Evolutionary conservation across 1,140 invertebrate genomes (phyloP), one percentile per base, ranked within the genome.

Genomic region (Zaprionus gabonicus): DNA sequence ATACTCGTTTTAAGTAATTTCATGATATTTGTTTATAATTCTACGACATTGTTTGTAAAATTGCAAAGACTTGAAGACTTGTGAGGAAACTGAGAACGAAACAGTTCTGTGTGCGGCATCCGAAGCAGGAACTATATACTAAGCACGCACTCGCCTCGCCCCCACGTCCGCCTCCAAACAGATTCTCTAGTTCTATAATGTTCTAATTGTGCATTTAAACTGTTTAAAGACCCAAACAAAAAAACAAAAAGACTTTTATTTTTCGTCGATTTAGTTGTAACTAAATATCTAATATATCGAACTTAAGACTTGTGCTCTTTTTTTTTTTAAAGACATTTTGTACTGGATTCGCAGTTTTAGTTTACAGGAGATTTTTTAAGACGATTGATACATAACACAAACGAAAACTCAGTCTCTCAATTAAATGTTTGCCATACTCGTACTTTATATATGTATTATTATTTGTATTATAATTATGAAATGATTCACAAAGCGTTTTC

Each of bases 361-460:
- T 46, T 46, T 46, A 17, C n/a, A 9, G 41, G 51, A 23, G 28
- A 51, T 58, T 57, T 53, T 49, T 65, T 66, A 15, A 12, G 27
- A 57, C 53, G 28, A 49, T 36, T 64, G 46, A 71, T 20, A 56
- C 60, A 71, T 56, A 13, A 49, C 20, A 63, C 9, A 36, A 44
- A 44, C 1, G 13, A 36, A 65, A 28, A 66, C 55, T 55, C 53
- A 66, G 56, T 60, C 64, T 60, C 64, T 73, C 36, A 55, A 68
- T 73, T 69, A 64, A 64, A 75, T 63, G 72, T 75, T 75, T 75
- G 73, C 73, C 73, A 75, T 75, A 75, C 15, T 60, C 36, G 36
- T 73, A 65, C 49, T 53, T 34, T 67, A 49, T 65, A 51, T 60
- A 68, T 58, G 27, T 72, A 71, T 55, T 20, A 25, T 41, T 53